Conservation (phyloP, 2,797 vertebrate species). For the Darevskia mixta region DNA sequence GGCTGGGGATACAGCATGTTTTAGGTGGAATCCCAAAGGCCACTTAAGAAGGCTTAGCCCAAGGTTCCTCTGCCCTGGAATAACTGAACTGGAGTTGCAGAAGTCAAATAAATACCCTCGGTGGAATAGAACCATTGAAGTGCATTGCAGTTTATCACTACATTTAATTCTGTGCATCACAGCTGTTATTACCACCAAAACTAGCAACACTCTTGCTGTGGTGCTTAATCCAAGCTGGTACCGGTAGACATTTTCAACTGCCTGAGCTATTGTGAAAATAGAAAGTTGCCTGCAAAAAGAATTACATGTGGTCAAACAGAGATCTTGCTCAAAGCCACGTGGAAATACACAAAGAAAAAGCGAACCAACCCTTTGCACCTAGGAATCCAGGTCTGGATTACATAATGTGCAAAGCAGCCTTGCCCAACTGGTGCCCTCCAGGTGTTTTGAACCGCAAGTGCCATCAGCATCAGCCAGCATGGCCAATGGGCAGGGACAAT, state of each 20-base stretch:
- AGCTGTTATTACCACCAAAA: background rate
- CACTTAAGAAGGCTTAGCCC: too few species aligned
- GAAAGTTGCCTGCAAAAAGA: background rate
- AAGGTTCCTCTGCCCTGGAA: too few species aligned
- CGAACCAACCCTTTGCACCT: background rate
- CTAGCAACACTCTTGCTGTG: background rate
- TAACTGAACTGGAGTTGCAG: background rate
- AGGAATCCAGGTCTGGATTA: background rate
- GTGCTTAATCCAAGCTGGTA: background rate
- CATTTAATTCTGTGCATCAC: background rate
- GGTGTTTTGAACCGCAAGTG: too few species aligned
- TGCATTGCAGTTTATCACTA: background rate
- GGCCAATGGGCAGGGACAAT: too few species aligned
- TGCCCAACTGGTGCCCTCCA: too few species aligned
- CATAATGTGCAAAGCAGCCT: background rate
- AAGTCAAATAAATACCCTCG: too few species aligned
- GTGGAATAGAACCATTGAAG: background rate
- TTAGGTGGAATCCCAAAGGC: too few species aligned
- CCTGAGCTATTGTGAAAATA: background rate
- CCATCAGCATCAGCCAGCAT: background rate
- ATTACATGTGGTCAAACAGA: background rate
- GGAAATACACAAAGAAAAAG: background rate
- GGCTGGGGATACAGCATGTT: too few species aligned
- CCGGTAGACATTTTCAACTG: background rate
- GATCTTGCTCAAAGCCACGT: too few species aligned